phyloP scores from a whole-genome alignment of 2,113 vertebrate genomes.

The Rhynchomys soricoides region DNA sequence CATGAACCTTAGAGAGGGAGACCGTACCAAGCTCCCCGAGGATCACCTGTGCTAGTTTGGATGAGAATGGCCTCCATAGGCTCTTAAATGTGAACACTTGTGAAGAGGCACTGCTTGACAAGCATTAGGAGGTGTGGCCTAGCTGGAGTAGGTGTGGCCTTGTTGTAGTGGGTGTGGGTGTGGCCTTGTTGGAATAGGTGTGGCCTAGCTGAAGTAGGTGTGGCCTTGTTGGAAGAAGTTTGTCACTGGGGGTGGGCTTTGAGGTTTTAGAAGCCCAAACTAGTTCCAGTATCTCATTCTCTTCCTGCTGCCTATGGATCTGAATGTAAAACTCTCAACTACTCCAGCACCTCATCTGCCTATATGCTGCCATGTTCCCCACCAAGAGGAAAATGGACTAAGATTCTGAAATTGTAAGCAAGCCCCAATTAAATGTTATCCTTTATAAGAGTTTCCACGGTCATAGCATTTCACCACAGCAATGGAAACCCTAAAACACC shows the following conservation, averaged over 20 bases:
- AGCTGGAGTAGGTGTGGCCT: background rate
- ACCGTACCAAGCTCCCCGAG: background rate
- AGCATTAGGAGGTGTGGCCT: background rate
- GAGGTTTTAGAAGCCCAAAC: background rate
- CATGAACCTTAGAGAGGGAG: background rate
- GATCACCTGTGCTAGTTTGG: background rate
- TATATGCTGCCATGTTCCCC: background rate
- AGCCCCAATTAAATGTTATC: background rate
- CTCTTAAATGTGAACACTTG: background rate
- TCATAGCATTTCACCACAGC: background rate
- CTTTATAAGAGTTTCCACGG: background rate
- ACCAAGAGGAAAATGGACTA: background rate
- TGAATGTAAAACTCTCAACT: background rate
- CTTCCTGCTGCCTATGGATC: background rate
- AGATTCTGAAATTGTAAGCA: background rate
- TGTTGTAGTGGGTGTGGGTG: too few relatives aligned
- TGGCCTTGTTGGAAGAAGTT: background rate
- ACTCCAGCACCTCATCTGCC: background rate
- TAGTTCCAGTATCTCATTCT: background rate
- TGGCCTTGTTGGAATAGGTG: too few relatives aligned
- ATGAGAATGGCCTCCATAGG: background rate
- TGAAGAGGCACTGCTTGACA: too few relatives aligned
- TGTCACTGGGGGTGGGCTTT: background rate
- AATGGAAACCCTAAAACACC: background rate
- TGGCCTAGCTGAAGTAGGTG: too few relatives aligned